phyloP scores from a whole-genome alignment of 2,113 vertebrate genomes.

The Grallaria varia region DNA sequence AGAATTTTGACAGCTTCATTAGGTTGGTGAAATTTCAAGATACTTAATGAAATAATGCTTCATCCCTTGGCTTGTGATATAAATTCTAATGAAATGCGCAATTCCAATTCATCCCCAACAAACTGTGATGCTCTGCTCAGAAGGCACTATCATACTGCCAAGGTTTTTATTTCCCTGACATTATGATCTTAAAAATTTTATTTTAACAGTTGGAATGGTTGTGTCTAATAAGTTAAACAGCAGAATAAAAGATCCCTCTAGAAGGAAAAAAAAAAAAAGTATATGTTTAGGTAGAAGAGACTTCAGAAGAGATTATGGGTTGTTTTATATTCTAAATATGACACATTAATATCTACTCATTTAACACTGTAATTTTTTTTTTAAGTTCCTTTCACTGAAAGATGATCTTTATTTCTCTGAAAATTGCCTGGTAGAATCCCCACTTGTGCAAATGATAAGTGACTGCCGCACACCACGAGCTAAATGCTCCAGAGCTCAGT shows the following conservation, averaged over 20 bases:
- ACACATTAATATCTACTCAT: slow-evolving; percentile 56
- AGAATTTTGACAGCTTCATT: slow-evolving; percentile 57
- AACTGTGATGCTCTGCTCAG: background rate
- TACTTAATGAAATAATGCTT: slow-evolving; percentile 56
- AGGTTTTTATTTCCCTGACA: slow-evolving; percentile 40
- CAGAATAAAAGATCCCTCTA: slow-evolving; percentile 26
- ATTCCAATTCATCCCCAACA: background rate
- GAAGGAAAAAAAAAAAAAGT: slow-evolving; percentile 9
- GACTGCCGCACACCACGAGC: slow-evolving; percentile 41
- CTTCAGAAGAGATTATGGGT: slow-evolving; percentile 44
- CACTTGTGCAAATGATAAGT: slow-evolving; percentile 51
- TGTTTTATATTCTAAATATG: slow-evolving; percentile 61
- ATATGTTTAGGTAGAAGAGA: slow-evolving; percentile 27
- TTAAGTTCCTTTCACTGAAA: slow-evolving; percentile 56
- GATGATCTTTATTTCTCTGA: slow-evolving; percentile 65
- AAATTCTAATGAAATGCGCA: slow-evolving; percentile 6
- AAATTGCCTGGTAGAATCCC: slow-evolving; percentile 62
- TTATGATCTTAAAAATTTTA: slow-evolving; percentile 42
- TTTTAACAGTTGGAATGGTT: slow-evolving; percentile 40
- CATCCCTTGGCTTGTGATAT: slow-evolving; percentile 16
- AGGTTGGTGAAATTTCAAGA: slow-evolving; percentile 52
- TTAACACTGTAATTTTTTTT: slow-evolving; percentile 62
- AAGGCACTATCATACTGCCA: slow-evolving; percentile 17
- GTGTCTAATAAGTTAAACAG: slow-evolving; percentile 38
- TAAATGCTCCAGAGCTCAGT: slow-evolving; percentile 46